Percentiles rank a stretch among this genome's conserved stretches.
Evolutionary conservation across 2,888 invertebrate species (phyloP).

Genomic region (Ischnura elegans): DNA sequence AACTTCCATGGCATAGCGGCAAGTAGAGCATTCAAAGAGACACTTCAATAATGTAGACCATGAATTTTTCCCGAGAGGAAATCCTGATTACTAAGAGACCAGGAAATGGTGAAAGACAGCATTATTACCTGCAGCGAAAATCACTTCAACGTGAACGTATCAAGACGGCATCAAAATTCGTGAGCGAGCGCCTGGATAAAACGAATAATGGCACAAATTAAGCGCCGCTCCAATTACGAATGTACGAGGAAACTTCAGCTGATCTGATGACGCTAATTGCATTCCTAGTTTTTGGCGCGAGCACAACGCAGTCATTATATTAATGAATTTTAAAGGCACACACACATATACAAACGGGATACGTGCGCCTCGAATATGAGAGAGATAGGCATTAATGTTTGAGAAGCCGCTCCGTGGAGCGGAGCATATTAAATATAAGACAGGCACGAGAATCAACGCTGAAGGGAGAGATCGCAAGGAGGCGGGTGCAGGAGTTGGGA

Average conservation of each 20-base stretch:
- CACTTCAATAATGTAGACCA: no score
- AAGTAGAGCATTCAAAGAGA: no score
- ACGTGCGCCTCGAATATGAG: conserved; percentile 19
- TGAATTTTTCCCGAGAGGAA: no score
- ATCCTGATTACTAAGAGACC: no score
- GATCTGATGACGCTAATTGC: conserved; percentile 22
- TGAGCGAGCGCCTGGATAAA: not conserved
- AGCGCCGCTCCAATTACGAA: conserved; percentile 16
- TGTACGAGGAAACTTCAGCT: conserved; percentile 19
- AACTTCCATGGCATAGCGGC: no score
- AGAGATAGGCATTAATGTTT: conserved; percentile 33
- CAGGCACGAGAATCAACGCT: conserved; percentile 44
- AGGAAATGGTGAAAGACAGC: no score
- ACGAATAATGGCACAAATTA: conserved; percentile 24
- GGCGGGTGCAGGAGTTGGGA: not conserved
- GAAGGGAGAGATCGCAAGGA: not conserved
- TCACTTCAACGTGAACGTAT: not conserved
- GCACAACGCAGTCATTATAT: conserved; percentile 38
- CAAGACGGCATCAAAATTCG: not conserved
- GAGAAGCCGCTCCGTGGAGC: conserved; percentile 27
- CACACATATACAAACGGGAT: no score
- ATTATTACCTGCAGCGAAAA: not conserved
- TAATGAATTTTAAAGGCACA: conserved; percentile 11
- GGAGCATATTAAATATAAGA: conserved; percentile 41
- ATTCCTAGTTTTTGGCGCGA: conserved; percentile 15